phyloP scores from a whole-genome alignment of 2,113 vertebrate species.

The Laticauda laticaudata region DNA sequence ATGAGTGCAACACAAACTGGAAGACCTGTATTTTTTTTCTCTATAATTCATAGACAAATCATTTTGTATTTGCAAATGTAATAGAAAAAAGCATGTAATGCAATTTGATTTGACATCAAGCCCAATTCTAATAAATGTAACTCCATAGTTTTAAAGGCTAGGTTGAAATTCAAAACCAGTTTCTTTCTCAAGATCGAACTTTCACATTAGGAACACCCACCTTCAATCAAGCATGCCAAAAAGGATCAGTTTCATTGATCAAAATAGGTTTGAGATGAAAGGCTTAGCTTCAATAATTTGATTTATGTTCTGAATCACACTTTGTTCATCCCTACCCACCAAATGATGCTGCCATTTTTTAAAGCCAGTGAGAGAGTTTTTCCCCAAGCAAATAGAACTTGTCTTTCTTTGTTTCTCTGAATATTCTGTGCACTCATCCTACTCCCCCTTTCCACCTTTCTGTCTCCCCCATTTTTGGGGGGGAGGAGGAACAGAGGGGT shows the following conservation, averaged over 20 bases:
- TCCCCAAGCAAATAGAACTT: slow-evolving; percentile 22
- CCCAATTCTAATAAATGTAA: slow-evolving; percentile 33
- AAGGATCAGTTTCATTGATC: slow-evolving; percentile 35
- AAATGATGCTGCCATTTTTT: slow-evolving; percentile 31
- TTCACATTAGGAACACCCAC: slow-evolving; percentile 1
- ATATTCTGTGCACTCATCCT: background rate
- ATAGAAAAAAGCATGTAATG: background rate
- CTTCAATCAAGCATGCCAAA: background rate
- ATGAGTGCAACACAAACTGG: background rate
- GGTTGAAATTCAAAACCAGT: slow-evolving; percentile 38
- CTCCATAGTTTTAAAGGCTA: slow-evolving; percentile 30
- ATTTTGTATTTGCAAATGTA: slow-evolving; percentile 1
- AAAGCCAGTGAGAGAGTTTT: slow-evolving; percentile 15
- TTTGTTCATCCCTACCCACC: slow-evolving; percentile 13
- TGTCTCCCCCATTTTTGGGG: slow-evolving; percentile 7
- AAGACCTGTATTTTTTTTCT: slow-evolving; percentile 5
- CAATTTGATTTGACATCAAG: background rate
- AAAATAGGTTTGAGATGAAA: slow-evolving; percentile 37
- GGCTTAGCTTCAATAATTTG: slow-evolving; percentile 42
- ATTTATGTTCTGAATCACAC: slow-evolving; percentile 34
- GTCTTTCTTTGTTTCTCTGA: background rate
- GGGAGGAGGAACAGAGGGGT: background rate
- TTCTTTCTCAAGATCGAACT: slow-evolving; percentile 18
- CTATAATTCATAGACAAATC: background rate
- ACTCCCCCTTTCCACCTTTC: slow-evolving; percentile 5